These are phyloP conservation scores for Pogonophryne albipinna DNA, from an alignment of 2,797 vertebrate species.

Conservation along the genomic window DNA sequence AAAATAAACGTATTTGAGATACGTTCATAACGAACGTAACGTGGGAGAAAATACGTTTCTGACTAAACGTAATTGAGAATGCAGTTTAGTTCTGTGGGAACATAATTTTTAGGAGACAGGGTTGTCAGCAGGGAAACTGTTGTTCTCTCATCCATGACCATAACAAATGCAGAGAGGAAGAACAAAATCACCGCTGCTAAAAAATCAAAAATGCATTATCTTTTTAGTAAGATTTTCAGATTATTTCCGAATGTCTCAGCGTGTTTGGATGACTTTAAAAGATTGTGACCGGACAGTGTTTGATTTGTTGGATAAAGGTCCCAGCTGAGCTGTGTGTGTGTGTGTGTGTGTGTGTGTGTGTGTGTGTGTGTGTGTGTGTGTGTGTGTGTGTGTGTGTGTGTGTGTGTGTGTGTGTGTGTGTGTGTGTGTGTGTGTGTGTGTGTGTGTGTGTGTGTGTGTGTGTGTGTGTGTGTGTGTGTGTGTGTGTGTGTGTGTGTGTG, in stretches of 20 bases:
- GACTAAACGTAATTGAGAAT: too few species aligned
- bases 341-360: slow-evolving; percentile 3
- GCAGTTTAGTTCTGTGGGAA: too few species aligned
- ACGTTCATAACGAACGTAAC: too few species aligned
- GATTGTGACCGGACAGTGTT: slow-evolving; percentile 34
- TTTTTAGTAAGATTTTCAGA: slow-evolving; percentile 49
- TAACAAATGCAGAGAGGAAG: slow-evolving; percentile 9
- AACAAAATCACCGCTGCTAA: slow-evolving; percentile 29
- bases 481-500: slow-evolving; percentile 15
- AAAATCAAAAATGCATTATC: slow-evolving; percentile 25
- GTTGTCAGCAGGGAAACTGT: slow-evolving; percentile 24
- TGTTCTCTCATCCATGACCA: slow-evolving; percentile 17
- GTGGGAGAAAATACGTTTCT: too few species aligned
- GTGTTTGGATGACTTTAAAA: slow-evolving; percentile 8
- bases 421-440: slow-evolving; percentile 15
- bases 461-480: not conserved
- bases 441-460: slow-evolving; percentile 1
- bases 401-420: not conserved
- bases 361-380: slow-evolving; percentile 9
- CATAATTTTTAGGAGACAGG: too few species aligned
- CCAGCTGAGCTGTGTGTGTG: not conserved
- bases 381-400: slow-evolving; percentile 17
- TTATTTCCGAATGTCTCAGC: not conserved
- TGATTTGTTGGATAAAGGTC: slow-evolving; percentile 36
- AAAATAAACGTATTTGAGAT: too few species aligned